Conservation (phyloP, 2,113 vertebrate genomes). For the Stictonetta naevosa region DNA sequence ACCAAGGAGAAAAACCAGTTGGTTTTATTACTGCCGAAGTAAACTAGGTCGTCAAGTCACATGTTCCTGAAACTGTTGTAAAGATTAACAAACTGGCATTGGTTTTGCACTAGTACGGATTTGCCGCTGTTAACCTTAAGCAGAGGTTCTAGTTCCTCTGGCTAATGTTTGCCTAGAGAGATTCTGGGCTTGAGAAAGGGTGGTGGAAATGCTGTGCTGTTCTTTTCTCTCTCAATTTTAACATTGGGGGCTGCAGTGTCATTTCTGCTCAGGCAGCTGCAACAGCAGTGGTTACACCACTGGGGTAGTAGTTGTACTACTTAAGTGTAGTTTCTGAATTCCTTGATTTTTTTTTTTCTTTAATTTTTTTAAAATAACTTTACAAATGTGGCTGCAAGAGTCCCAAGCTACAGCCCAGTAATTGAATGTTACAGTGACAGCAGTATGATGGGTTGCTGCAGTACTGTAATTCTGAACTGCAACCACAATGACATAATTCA, state of each 20-base stretch:
- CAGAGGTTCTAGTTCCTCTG: neutral
- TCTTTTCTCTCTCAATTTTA: neutral
- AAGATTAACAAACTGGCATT: conserved; percentile 8
- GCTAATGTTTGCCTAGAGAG: conserved; percentile 37
- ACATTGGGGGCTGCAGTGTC: neutral
- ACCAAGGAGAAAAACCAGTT: neutral
- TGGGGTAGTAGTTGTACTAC: neutral
- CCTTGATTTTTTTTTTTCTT: neutral
- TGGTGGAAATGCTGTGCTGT: neutral
- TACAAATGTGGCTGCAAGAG: neutral
- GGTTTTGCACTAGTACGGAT: neutral
- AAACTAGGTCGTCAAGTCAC: neutral
- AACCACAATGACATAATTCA: neutral
- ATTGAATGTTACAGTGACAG: neutral
- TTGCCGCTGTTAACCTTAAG: neutral
- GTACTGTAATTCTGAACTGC: neutral
- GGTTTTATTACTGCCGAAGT: neutral
- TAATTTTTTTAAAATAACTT: neutral
- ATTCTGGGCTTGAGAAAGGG: neutral
- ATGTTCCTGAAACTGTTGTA: neutral
- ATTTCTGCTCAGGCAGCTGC: neutral
- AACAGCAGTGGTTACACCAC: neutral
- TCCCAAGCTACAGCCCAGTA: neutral
- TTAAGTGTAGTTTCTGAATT: neutral
- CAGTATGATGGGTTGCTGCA: neutral